phyloP scores from a whole-genome alignment of 2,888 invertebrate species.

The Rhamphomyia laevipes region DNA sequence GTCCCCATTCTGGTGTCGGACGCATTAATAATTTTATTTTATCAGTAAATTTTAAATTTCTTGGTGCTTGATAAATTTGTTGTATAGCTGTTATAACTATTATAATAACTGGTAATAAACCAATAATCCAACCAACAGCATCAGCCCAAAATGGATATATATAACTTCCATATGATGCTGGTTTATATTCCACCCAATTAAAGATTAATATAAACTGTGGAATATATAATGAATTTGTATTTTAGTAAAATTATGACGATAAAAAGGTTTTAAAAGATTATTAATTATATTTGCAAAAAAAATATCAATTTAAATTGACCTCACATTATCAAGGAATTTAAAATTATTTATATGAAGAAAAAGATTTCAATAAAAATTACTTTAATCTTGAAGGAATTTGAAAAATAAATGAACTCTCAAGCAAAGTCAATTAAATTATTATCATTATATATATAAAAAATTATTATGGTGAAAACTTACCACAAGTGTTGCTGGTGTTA shows the following conservation, averaged over 20 bases:
- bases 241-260: too few species aligned
- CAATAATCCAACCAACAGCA: conserved; percentile 61
- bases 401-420: too few species aligned
- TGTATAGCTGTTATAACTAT: conserved; percentile 48
- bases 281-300: too few species aligned
- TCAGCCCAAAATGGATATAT: conserved; percentile 74
- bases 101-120: conserved; percentile 59
- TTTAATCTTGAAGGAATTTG: too few species aligned
- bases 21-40: conserved; percentile 50
- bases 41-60: conserved; percentile 43
- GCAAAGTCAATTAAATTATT: too few species aligned
- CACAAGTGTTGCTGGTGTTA: conserved; percentile 63
- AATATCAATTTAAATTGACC: too few species aligned
- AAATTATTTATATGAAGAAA: not conserved
- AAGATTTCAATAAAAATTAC: not conserved
- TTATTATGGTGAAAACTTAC: conserved; percentile 42
- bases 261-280: too few species aligned
- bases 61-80: conserved; percentile 46
- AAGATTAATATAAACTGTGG: conserved; percentile 60
- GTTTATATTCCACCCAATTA: conserved; percentile 69
- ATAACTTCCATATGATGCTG: conserved; percentile 59
- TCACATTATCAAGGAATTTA: too few species aligned
- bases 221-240: not conserved
- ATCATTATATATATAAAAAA: too few species aligned
- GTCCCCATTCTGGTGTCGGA: conserved; percentile 64